A percentile compares a stretch with the other conserved stretches of the same genome.
These are phyloP conservation scores for Smittia aterrima DNA, from an alignment of 2,888 invertebrate species.

Conservation along the genomic window DNA sequence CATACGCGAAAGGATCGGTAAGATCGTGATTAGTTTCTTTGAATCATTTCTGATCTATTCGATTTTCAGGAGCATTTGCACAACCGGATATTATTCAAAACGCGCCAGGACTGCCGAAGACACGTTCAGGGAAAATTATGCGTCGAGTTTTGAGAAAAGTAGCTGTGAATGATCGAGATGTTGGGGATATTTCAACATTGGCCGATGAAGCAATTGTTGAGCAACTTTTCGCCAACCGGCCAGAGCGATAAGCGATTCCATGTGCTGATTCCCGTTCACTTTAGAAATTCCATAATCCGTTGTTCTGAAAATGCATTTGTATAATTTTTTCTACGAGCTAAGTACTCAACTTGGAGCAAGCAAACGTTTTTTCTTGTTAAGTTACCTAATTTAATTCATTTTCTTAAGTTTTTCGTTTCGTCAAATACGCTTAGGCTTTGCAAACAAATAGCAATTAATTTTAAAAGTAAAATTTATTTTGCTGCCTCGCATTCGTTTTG, in stretches of 20 bases:
- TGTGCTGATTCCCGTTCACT: background rate
- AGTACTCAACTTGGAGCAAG: too few species aligned
- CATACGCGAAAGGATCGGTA: constrained; percentile 88
- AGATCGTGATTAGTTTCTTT: constrained; percentile 59
- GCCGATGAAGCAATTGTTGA: constrained; percentile 90
- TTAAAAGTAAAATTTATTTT: too few species aligned
- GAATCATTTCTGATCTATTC: background rate
- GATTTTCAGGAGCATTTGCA: constrained; percentile 69
- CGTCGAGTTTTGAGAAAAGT: constrained; percentile 90
- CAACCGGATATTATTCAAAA: constrained; percentile 92
- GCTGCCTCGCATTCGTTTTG: too few species aligned
- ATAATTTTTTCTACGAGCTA: too few species aligned
- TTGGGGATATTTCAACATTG: constrained; percentile 92
- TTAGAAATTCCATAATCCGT: background rate
- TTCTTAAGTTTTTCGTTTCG: too few species aligned
- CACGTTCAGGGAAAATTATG: constrained; percentile 98
- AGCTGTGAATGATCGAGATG: constrained; percentile 80
- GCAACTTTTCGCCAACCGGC: constrained; percentile 71
- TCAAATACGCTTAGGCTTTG: too few species aligned
- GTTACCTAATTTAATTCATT: too few species aligned
- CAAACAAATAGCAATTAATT: too few species aligned
- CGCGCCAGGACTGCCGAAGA: constrained; percentile 93
- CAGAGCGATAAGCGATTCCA: constrained; percentile 48
- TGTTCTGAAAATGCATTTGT: too few species aligned
- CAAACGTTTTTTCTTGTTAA: too few species aligned